Evolutionary conservation across 2,797 vertebrate species (phyloP), one percentile per base, ranked within the genome.

Genomic region (Lophius americanus): DNA sequence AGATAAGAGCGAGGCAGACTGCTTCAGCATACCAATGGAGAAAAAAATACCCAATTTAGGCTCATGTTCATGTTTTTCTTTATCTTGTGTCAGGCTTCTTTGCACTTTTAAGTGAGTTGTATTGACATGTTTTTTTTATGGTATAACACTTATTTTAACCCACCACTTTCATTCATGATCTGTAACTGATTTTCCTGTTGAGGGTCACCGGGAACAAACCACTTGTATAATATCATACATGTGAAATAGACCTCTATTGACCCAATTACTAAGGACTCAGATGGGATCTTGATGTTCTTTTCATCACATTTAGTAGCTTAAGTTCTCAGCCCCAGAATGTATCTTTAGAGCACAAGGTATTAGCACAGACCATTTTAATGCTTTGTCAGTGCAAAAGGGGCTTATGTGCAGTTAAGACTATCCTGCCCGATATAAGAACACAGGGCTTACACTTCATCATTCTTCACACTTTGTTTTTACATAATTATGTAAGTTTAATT

Each of bases 281-380:
- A 23, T 36, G 14, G 73, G 60, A 84, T 76, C 65, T 82, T 71
- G 60, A 64, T 80, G 73, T 69, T 82, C 39, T 41, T 79, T 82
- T 78, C 42, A 77, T 81, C 75, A 76, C 69, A 75, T 77, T 84
- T 73, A 55, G 70, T 64, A 58, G 78, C 65, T 81, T 70, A 53
- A 72, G 55, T 61, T 65, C 78, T 77, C 60, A 69, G 50, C 79
- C 35, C 51, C 57, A 44, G 57, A 72, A 64, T 77, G 59, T 81
- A 76, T 74, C 62, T 61, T 59, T 73, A 78, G 82, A 80, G 68
- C 73, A 81, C 64, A 77, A 82, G 56, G 77, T 84, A 86, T 89
- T 86, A 81, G 50, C 74, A 76, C 33, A 50, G 71, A 85, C 79
- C 67, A 70, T 64, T 72, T 83, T 72, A 76, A 64, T 78, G 79